phyloP scores from a whole-genome alignment of 2,888 invertebrate genomes.

The Meandrusa payeni region DNA sequence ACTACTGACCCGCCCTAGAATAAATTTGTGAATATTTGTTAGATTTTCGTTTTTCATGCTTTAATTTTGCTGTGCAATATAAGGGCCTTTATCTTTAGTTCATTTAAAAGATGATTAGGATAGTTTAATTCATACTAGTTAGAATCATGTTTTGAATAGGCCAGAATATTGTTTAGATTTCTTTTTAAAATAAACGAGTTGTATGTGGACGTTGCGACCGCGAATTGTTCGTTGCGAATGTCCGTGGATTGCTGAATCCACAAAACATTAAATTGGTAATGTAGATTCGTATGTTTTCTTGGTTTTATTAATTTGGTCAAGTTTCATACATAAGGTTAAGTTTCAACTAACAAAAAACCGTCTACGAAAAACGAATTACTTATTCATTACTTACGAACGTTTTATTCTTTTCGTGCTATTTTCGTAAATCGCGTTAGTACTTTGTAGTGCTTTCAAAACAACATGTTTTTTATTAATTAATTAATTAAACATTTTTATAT shows the following conservation, averaged over 20 bases:
- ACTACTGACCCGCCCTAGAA: conserved; percentile 26
- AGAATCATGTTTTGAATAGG: neutral
- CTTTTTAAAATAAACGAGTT: neutral
- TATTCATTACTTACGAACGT: too few species aligned
- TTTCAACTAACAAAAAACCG: too few species aligned
- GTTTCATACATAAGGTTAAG: too few species aligned
- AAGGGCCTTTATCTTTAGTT: neutral
- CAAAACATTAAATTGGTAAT: too few species aligned
- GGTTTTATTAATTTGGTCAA: too few species aligned
- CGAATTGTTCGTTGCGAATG: conserved; percentile 37
- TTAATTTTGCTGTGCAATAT: conserved; percentile 15
- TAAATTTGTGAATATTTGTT: conserved; percentile 14
- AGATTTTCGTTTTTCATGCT: too few species aligned
- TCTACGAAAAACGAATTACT: too few species aligned
- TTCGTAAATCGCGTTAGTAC: too few species aligned
- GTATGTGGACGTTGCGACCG: conserved; percentile 28
- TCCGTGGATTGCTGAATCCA: conserved; percentile 6
- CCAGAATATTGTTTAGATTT: neutral
- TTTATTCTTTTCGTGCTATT: too few species aligned
- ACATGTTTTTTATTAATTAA: too few species aligned
- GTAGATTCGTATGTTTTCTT: neutral
- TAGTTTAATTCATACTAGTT: conserved; percentile 2
- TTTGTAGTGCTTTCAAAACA: too few species aligned
- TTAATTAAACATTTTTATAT: too few species aligned
- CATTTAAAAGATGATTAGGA: neutral